Percentiles rank a stretch among this genome's conserved stretches.
These are phyloP conservation scores for Piaya cayana DNA, from an alignment of 2,113 vertebrate genomes.

Conservation along the genomic window DNA sequence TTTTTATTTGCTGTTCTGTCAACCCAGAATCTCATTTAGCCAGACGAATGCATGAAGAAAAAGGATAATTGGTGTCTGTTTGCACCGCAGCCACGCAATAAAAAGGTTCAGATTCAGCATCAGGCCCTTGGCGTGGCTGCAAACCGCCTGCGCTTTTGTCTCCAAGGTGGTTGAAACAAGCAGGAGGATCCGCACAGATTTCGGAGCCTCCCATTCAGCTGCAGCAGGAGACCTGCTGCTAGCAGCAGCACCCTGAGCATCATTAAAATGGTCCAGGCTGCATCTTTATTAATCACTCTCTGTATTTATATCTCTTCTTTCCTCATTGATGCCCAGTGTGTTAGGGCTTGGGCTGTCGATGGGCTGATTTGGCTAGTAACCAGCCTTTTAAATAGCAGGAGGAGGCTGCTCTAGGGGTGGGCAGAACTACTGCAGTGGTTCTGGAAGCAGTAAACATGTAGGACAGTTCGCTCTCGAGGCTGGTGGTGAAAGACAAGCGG, in stretches of 20 bases:
- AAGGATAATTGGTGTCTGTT: not conserved
- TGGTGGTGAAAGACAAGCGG: not conserved
- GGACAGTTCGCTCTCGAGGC: not conserved
- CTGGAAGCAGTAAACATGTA: not conserved
- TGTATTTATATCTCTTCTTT: too few relatives aligned
- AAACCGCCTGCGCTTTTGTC: not conserved
- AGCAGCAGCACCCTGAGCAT: not conserved
- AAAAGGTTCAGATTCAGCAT: accelerated
- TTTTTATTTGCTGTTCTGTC: not conserved
- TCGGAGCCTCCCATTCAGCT: not conserved
- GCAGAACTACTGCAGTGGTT: not conserved
- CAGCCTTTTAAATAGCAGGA: not conserved
- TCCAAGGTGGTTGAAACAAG: not conserved
- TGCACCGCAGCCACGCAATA: not conserved
- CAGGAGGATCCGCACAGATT: not conserved
- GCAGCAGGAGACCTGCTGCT: not conserved
- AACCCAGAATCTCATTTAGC: accelerated
- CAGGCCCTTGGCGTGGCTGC: not conserved
- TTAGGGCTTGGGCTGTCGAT: not conserved
- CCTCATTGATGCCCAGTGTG: accelerated
- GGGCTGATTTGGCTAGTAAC: not conserved
- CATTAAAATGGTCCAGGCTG: not conserved
- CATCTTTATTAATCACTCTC: not conserved
- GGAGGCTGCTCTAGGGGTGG: slow-evolving; percentile 6
- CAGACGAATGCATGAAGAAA: not conserved